Base-by-base conservation (phyloP, 1,140 invertebrate genomes). In the Hypothenemus hampei region DNA sequence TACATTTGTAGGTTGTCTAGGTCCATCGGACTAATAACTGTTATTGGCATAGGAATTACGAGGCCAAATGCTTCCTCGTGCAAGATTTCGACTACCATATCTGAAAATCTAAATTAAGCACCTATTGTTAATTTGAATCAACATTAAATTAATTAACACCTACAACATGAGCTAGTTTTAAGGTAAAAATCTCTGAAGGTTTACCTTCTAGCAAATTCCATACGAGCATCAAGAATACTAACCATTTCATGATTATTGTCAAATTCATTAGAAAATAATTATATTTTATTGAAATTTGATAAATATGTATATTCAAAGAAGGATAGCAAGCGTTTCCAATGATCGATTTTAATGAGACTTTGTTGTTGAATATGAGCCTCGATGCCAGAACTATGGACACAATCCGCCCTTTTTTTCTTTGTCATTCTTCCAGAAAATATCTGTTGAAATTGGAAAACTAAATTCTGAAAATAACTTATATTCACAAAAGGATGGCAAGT, bases 11-110 rank as follows among this genome's bases (percentile, higher is more conserved):
- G 51, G 22, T 29, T 57, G 46, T 3, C 29, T 40, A 33, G 7
- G 51, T 10, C 55, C 55, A 4, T 57, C 22, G 18, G 55, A 47
- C 24, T 50, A 57, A 26, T 20, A 50, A 21, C 55, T 57, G n/a
- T 50, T 47, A 21, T 57, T 44, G 4, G 13, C 5, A n/a, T 26
- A 39, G 8, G 47, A 41, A 40, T 35, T 50, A n/a, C 26, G 29
- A 11, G 7, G 13, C 20, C 37, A 50, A 11, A 45, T 10, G 15
- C 8, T 1, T 4, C 11, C 33, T 5, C 16, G 6, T 0, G 36
- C 26, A 3, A 47, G 55, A 41, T 36, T 57, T 19, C 55, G 19
- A 19, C 51, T 20, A 7, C 55, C 55, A 51, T 57, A 47, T 18
- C 55, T 43, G 21, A 48, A 47, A n/a, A 57, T 1, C 55, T 57